These are phyloP conservation scores for Apeira syringaria DNA, from an alignment of 2,888 invertebrate genomes.

Conservation along the genomic window DNA sequence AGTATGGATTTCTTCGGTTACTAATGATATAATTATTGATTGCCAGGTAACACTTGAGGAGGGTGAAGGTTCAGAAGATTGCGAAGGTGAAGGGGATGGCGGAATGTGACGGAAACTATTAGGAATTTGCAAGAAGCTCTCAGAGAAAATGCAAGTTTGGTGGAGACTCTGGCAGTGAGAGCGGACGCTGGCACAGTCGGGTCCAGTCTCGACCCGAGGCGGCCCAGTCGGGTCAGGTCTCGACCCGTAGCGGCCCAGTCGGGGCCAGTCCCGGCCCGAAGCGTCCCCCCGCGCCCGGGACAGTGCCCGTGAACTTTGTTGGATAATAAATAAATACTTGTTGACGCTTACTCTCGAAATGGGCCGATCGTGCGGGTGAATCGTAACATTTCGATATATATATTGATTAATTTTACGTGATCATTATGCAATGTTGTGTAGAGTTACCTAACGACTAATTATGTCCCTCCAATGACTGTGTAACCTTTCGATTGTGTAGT, in stretches of 20 bases:
- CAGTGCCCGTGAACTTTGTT: constrained; percentile 42
- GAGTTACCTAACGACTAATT: constrained; percentile 78
- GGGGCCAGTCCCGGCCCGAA: no score
- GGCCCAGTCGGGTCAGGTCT: constrained; percentile 24
- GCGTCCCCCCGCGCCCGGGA: constrained; percentile 26
- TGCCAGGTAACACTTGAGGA: constrained; percentile 93
- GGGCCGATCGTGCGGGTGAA: constrained; percentile 59
- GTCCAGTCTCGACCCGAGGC: constrained; percentile 17
- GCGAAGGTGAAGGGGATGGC: constrained; percentile 81
- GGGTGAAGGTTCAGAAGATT: constrained; percentile 88
- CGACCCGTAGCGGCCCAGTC: constrained; percentile 25
- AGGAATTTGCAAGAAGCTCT: constrained; percentile 95
- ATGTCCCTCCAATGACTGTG: constrained; percentile 80
- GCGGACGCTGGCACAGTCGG: constrained; percentile 40
- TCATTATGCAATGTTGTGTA: constrained; percentile 80
- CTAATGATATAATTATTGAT: no score
- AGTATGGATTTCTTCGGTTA: no score
- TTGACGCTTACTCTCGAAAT: constrained; percentile 80
- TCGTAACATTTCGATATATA: constrained; percentile 72
- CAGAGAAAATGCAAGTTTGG: constrained; percentile 95
- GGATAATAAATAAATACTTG: constrained; percentile 68
- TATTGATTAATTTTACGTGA: constrained; percentile 74
- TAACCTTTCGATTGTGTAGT: constrained; percentile 75
- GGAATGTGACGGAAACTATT: constrained; percentile 97
- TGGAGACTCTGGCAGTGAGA: constrained; percentile 91